A percentile compares a stretch with the other conserved stretches of the same genome.
phyloP scores from a whole-genome alignment of 2,113 vertebrate genomes.

The Larimichthys polyactis region DNA sequence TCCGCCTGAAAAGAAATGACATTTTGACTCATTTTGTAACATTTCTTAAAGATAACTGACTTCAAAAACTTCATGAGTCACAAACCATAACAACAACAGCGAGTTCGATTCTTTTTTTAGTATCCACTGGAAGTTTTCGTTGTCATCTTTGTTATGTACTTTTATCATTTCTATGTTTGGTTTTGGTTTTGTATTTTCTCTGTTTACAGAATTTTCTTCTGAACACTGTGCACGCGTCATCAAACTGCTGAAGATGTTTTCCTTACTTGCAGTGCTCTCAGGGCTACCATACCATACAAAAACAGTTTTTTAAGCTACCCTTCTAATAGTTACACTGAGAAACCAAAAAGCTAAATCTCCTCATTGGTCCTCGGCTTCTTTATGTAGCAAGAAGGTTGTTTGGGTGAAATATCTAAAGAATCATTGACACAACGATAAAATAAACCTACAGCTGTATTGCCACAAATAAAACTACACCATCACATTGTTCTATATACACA shows the following conservation, averaged over 20 bases:
- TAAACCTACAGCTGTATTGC: slow-evolving; percentile 8
- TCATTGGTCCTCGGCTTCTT: too few species aligned
- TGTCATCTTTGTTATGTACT: too few species aligned
- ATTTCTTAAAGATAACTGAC: not conserved
- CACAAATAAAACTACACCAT: slow-evolving; percentile 19
- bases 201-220: not conserved
- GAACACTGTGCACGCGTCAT: not conserved
- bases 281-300: not conserved
- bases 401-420: not conserved
- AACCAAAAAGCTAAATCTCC: not conserved
- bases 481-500: slow-evolving; percentile 12
- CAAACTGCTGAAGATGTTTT: not conserved
- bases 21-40: too few species aligned
- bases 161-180: not conserved
- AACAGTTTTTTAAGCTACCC: not conserved
- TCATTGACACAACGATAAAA: not conserved
- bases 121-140: not conserved
- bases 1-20: too few species aligned
- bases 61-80: not conserved
- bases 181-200: not conserved
- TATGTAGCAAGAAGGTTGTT: not conserved
- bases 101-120: not conserved
- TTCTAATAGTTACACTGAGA: not conserved
- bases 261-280: not conserved
- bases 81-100: not conserved